These are phyloP conservation scores for Auanema freiburgensis DNA, from an alignment of 2,888 invertebrate genomes.

Conservation along the genomic window DNA sequence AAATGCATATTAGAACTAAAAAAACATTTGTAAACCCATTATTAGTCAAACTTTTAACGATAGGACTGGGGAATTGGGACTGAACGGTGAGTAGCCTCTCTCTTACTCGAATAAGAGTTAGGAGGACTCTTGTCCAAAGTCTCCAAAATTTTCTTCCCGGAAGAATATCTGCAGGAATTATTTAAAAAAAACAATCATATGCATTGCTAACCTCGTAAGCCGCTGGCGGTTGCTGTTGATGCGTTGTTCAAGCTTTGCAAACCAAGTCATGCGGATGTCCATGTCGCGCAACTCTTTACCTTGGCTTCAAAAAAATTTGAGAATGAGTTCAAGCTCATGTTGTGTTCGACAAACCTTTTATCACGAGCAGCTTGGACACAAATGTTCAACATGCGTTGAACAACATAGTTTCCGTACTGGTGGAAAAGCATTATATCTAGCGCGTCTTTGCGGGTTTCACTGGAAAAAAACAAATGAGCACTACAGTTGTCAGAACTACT, in stretches of 20 bases:
- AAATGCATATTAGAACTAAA: no score
- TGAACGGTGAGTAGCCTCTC: no score
- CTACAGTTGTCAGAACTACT: background rate
- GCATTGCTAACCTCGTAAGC: background rate
- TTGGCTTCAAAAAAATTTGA: background rate
- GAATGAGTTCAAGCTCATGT: constrained; percentile 7
- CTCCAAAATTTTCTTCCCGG: constrained; percentile 24
- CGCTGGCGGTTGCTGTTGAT: constrained; percentile 9
- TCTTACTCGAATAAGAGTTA: background rate
- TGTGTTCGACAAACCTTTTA: constrained; percentile 11
- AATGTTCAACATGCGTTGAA: constrained; percentile 56
- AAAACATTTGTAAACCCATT: no score
- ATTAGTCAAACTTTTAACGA: no score
- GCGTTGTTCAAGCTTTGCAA: constrained; percentile 4
- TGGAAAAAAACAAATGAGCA: constrained; percentile 10
- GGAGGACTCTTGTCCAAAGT: constrained; percentile 11
- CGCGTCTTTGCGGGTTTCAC: constrained; percentile 46
- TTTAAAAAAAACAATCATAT: background rate
- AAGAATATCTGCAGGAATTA: constrained; percentile 20
- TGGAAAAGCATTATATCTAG: constrained; percentile 60
- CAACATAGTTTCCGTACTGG: constrained; percentile 62
- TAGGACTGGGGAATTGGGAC: no score
- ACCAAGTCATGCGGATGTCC: constrained; percentile 15
- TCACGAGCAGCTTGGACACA: constrained; percentile 28
- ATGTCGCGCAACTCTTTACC: constrained; percentile 15